Conservation (phyloP, 2,888 invertebrate genomes). For the Napeogenes inachia region DNA sequence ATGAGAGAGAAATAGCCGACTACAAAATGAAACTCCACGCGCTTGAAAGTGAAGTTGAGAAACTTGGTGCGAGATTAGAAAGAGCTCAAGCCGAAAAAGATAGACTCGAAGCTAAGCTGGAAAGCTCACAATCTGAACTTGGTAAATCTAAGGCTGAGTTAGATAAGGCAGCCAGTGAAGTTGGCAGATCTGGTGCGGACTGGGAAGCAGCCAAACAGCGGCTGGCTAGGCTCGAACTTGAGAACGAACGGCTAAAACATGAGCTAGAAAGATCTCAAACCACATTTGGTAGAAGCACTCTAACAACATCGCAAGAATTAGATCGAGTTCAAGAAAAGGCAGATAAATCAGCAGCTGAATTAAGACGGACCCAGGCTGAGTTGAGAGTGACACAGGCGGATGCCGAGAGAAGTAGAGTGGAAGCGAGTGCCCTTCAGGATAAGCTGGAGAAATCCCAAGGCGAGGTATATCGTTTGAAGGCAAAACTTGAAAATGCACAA, state of each 20-base stretch:
- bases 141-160: slow-evolving; percentile 96
- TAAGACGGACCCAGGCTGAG: slow-evolving; percentile 92
- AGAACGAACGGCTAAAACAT: slow-evolving; percentile 91
- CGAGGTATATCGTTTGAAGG: slow-evolving; percentile 95
- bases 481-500: slow-evolving; percentile 95
- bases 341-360: slow-evolving; percentile 89
- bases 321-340: slow-evolving; percentile 90
- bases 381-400: slow-evolving; percentile 94
- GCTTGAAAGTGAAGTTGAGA: slow-evolving; percentile 93
- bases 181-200: slow-evolving; percentile 91
- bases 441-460: slow-evolving; percentile 96
- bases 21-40: slow-evolving; percentile 96
- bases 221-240: slow-evolving; percentile 89
- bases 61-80: slow-evolving; percentile 90
- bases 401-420: slow-evolving; percentile 89
- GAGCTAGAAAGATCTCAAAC: slow-evolving; percentile 91
- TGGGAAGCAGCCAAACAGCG: slow-evolving; percentile 92
- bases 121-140: slow-evolving; percentile 94
- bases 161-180: slow-evolving; percentile 93
- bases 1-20: slow-evolving; percentile 95
- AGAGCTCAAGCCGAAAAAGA: slow-evolving; percentile 94
- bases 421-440: slow-evolving; percentile 91
- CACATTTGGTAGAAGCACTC: slow-evolving; percentile 88
- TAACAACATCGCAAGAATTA: slow-evolving; percentile 89
- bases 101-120: slow-evolving; percentile 91